Percentiles rank a stretch among this genome's conserved stretches.
Conservation (phyloP, 2,888 invertebrate species). For the Ectobius pallidus region DNA sequence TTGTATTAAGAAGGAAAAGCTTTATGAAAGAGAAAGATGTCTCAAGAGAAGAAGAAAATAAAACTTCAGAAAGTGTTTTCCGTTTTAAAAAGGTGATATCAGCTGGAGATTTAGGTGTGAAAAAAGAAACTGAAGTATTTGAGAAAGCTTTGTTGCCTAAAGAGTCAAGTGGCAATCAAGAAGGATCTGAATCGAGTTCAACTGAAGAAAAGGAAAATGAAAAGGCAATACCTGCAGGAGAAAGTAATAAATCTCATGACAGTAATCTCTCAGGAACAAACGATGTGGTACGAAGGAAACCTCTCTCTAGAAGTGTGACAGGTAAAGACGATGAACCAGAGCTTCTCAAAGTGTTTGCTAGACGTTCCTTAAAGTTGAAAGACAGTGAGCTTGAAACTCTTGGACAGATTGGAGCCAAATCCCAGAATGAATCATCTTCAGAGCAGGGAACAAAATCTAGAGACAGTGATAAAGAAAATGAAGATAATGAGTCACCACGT, state of each 20-base stretch:
- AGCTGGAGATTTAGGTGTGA: slow-evolving; percentile 4
- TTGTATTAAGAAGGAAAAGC: not conserved
- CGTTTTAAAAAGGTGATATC: slow-evolving; percentile 7
- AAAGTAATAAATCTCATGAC: not conserved
- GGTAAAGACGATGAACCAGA: slow-evolving; percentile 76
- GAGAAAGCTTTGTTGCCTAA: too few relatives aligned
- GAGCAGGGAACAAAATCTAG: slow-evolving; percentile 64
- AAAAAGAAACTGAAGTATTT: too few relatives aligned
- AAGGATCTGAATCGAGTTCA: too few relatives aligned
- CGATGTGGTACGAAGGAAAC: slow-evolving; percentile 63
- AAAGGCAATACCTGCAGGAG: slow-evolving; percentile 19
- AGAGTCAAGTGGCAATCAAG: too few relatives aligned
- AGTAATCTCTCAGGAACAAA: slow-evolving; percentile 1
- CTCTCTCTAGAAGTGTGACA: slow-evolving; percentile 52
- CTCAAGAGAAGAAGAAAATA: not conserved
- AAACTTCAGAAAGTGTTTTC: not conserved
- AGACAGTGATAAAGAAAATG: slow-evolving; percentile 78
- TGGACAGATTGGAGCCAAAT: slow-evolving; percentile 58
- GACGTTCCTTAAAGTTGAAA: slow-evolving; percentile 80
- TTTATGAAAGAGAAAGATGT: not conserved
- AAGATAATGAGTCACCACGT: slow-evolving; percentile 57
- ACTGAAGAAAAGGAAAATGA: not conserved
- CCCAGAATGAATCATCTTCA: slow-evolving; percentile 52
- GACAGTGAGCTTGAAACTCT: slow-evolving; percentile 68
- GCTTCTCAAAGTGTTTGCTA: slow-evolving; percentile 80